A percentile compares a stretch with the other conserved stretches of the same genome.
phyloP scores from a whole-genome alignment of 2,888 invertebrate species.

The Strigamia transsilvanica region DNA sequence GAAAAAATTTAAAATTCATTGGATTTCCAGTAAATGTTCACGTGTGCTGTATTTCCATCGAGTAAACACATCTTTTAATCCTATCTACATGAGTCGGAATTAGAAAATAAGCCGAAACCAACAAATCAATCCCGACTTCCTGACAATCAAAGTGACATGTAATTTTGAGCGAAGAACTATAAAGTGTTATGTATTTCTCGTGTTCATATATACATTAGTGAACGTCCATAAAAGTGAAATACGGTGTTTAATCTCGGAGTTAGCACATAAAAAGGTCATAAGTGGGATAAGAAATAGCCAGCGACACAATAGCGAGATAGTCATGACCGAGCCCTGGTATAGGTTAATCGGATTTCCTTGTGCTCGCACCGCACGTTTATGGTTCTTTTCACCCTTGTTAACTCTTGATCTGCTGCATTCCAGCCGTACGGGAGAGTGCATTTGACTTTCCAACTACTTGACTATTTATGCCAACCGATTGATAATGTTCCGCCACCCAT shows the following conservation, averaged over 20 bases:
- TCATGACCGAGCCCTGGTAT: neutral
- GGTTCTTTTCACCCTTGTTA: neutral
- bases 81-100: too few relatives aligned
- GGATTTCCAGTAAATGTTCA: too few relatives aligned
- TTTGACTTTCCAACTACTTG: conserved; percentile 18
- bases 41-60: too few relatives aligned
- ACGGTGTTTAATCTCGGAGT: neutral
- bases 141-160: too few relatives aligned
- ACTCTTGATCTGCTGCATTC: conserved; percentile 16
- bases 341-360: conserved; percentile 45
- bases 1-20: too few relatives aligned
- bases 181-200: conserved; percentile 7
- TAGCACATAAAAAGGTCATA: conserved; percentile 37
- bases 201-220: conserved; percentile 17
- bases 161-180: too few relatives aligned
- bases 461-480: conserved; percentile 19
- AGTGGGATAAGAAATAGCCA: neutral
- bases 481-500: neutral
- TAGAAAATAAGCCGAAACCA: too few relatives aligned
- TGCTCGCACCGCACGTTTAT: conserved; percentile 36
- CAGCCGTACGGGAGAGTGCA: neutral
- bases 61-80: too few relatives aligned
- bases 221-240: neutral
- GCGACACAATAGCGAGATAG: neutral
- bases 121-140: too few relatives aligned